Evolutionary conservation across 2,113 vertebrate species (phyloP).

Genomic region (Grammomys dolichurus): DNA sequence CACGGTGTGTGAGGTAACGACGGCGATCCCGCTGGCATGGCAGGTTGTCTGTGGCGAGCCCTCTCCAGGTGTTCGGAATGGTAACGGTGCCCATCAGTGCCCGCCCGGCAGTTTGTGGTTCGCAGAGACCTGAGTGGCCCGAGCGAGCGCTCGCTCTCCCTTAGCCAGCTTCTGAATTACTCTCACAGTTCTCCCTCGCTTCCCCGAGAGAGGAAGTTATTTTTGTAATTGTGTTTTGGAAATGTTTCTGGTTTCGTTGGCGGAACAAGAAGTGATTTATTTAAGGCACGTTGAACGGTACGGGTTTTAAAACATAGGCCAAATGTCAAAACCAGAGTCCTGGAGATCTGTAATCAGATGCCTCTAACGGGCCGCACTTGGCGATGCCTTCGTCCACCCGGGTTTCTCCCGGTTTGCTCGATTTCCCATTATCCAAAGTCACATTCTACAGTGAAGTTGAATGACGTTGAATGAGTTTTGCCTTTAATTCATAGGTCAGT

Average conservation of each 20-base stretch:
- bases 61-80: not conserved
- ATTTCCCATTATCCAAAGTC: conserved; percentile 1
- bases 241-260: conserved; percentile 68
- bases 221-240: conserved; percentile 69
- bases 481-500: conserved; percentile 21
- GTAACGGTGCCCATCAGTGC: not conserved
- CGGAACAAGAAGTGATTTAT: conserved; percentile 67
- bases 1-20: not conserved
- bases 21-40: not conserved
- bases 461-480: not conserved
- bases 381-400: not conserved
- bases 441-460: conserved; percentile 9
- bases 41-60: not conserved
- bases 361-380: not conserved
- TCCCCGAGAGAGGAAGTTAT: conserved; percentile 49
- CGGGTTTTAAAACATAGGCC: conserved; percentile 64
- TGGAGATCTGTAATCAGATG: conserved; percentile 7
- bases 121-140: not conserved
- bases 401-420: conserved; percentile 10
- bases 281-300: conserved; percentile 59
- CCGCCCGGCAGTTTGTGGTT: not conserved
- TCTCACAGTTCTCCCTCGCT: not conserved
- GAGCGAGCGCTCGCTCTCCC: not conserved
- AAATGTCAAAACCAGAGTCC: conserved; percentile 46
- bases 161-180: conserved; percentile 35